Evolutionary conservation across 2,888 invertebrate genomes (phyloP).

Genomic region (Rotaria macrura): DNA sequence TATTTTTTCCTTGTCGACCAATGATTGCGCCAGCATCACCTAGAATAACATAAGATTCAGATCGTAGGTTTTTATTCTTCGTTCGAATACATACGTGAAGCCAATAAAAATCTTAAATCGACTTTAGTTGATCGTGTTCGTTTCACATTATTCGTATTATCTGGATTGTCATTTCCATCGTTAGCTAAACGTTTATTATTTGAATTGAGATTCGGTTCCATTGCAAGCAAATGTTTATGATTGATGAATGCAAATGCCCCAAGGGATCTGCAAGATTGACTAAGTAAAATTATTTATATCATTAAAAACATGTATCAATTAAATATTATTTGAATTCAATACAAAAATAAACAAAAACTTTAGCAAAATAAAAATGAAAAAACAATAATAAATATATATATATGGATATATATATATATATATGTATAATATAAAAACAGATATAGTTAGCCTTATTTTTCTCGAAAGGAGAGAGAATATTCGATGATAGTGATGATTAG

Average conservation of each 20-base stretch:
- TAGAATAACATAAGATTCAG: background rate
- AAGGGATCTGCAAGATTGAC: slow-evolving; percentile 7
- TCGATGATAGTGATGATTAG: background rate
- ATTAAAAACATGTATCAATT: background rate
- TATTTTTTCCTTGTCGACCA: background rate
- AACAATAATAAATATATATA: background rate
- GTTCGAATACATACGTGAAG: background rate
- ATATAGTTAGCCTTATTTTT: background rate
- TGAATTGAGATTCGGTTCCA: background rate
- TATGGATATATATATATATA: no score
- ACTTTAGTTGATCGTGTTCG: background rate
- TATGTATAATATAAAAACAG: background rate
- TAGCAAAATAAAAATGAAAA: background rate
- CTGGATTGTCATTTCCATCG: background rate
- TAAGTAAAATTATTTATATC: background rate
- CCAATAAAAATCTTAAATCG: background rate
- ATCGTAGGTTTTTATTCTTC: no score
- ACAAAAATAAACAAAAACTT: background rate
- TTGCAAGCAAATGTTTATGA: background rate
- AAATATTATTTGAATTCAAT: background rate
- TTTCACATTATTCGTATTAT: background rate
- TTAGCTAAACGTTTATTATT: background rate
- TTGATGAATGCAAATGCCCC: background rate
- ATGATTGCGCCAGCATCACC: background rate
- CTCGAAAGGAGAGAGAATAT: background rate